phyloP scores from a whole-genome alignment of 2,113 vertebrate species.

The Hoplias malabaricus region DNA sequence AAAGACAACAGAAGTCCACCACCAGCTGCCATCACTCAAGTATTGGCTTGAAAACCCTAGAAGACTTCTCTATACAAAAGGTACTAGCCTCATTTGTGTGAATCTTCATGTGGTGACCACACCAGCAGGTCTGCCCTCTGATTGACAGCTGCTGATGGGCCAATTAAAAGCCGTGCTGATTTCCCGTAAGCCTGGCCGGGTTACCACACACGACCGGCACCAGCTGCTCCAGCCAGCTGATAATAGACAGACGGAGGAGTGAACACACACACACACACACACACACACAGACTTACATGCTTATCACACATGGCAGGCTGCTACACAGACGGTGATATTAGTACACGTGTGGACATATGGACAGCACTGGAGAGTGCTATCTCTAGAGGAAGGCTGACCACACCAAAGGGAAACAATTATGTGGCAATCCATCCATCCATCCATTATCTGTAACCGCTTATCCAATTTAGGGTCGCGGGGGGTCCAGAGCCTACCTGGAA shows the following conservation, averaged over 20 bases:
- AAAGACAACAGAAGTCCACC: no score
- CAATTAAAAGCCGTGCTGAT: constrained; percentile 35
- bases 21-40: not conserved
- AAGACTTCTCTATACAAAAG: not conserved
- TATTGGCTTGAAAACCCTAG: not conserved
- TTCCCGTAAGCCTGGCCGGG: constrained; percentile 29
- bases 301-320: not conserved
- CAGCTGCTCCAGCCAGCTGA: constrained; percentile 20
- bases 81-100: not conserved
- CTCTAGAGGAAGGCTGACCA: not conserved
- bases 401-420: no score
- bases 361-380: not conserved
- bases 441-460: no score
- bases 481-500: no score
- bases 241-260: constrained; percentile 16
- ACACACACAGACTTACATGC: constrained; percentile 9
- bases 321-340: not conserved
- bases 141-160: constrained; percentile 22
- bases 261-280: not conserved
- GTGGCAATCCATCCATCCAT: no score
- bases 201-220: constrained; percentile 12
- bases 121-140: not conserved
- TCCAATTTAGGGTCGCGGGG: no score
- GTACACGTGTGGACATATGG: not conserved
- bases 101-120: not conserved